phyloP scores from a whole-genome alignment of 2,113 vertebrate genomes.

The Mola mola region DNA sequence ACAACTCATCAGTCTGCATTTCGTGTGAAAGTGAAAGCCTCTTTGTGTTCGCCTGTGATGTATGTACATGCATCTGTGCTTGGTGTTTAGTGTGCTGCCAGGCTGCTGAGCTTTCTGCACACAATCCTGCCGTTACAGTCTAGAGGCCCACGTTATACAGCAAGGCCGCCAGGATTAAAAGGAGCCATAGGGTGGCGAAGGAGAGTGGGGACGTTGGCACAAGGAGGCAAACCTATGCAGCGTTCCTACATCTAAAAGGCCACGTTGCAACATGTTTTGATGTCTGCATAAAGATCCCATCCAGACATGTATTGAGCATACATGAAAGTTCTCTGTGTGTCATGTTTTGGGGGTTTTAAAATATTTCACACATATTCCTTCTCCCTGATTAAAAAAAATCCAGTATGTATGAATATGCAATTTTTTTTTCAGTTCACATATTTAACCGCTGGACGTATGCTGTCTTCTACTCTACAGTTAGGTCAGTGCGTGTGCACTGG shows the following conservation, averaged over 20 bases:
- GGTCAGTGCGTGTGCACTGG: too few species aligned
- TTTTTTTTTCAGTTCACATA: too few species aligned
- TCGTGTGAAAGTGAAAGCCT: conserved; percentile 23
- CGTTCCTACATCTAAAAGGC: conserved; percentile 27
- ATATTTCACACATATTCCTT: too few species aligned
- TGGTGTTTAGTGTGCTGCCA: conserved; percentile 8
- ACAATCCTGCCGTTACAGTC: conserved; percentile 6
- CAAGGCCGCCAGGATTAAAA: conserved; percentile 44
- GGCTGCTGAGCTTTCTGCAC: conserved; percentile 7
- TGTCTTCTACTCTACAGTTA: too few species aligned
- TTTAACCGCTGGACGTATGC: too few species aligned
- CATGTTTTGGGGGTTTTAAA: too few species aligned
- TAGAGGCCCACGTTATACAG: conserved; percentile 29
- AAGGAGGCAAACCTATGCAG: conserved; percentile 28
- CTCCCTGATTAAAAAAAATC: too few species aligned
- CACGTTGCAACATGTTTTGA: background rate
- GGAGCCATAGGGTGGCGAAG: conserved; percentile 58
- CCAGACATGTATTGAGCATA: too few species aligned
- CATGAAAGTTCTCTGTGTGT: too few species aligned
- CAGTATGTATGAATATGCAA: too few species aligned
- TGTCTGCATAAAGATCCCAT: too few species aligned
- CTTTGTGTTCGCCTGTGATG: conserved; percentile 4
- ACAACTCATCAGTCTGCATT: conserved; percentile 38
- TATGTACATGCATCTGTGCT: background rate
- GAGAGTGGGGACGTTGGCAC: conserved; percentile 14